Evolutionary conservation across 2,888 invertebrate genomes (phyloP), one percentile per base, ranked within the genome.

Genomic region (Chydorus sphaericus): DNA sequence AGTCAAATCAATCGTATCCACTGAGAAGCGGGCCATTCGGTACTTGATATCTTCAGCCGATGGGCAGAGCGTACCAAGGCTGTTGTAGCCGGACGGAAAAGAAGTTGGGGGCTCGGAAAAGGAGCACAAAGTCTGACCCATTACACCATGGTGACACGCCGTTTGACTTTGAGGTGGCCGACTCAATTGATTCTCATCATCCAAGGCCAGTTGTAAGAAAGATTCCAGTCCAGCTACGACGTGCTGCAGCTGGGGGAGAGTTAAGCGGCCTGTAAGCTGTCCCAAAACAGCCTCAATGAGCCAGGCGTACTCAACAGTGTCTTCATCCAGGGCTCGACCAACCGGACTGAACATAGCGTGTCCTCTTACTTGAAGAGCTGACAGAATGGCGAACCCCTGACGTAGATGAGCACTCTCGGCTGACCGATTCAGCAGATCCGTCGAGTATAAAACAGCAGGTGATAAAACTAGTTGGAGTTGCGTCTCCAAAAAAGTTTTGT

Each of bases 281-380:
- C 97, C 97, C 44, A 97, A 70, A 63, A 93, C 90, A 4, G 93
- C 78, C 70, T 98, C 97, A 64, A 97, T 81, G 63, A 96, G 75
- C 98, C 98, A 98, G 0, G 87, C 91, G 68, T 98, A 98, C 68
- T 98, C 98, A 18, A 97, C 71, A 0, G 96, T 94, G 64, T 96
- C 96, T 69, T 92, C 85, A 65, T 93, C 91, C 20, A 94, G 75
- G 8, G 83, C 81, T 60, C 92, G 77, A 55, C 90, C 92, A 56
- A 88, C 82, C 65, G 89, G 89, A 62, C 96, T 96, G 67, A 97
- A 98, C 82, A 93, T 88, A 0, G 92, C 93, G 68, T 94, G 92
- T 0, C 96, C 97, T 62, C 97, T 79, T 58, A 92, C 78, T 69
- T 90, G 88, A 49, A 89, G 75, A 0, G 88, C 87, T 1, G 89